Evolutionary conservation across 2,113 vertebrate genomes (phyloP), one percentile per base, ranked within the genome.

Genomic region (Tapirus terrestris): DNA sequence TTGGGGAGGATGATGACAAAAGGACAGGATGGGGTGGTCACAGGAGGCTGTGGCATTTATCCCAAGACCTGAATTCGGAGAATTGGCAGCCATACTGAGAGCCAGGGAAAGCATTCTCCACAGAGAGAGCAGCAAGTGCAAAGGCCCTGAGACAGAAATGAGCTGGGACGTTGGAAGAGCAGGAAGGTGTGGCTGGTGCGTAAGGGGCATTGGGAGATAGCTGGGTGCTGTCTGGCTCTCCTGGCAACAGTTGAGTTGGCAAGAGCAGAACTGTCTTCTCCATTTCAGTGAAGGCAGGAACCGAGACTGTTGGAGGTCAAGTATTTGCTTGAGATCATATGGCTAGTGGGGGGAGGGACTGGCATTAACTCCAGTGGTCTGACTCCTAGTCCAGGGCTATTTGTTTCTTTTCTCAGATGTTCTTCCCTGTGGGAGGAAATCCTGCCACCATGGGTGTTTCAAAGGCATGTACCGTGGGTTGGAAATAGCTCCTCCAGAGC

Each of bases 391-490:
- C 7, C 29, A 18, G 39, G 13, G 17, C 27, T 53, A 1, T n/a
- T 72, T 29, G 25, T 33, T n/a, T 51, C 77, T 94, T 61, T 23
- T 31, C 31, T 67, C 6, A 2, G 3, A 8, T 5, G 31, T 27
- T 39, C 61, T 77, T 45, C 25, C 8, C 93, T 29, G 6, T 16
- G 27, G 68, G 63, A 70, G 23, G 18, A 80, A 60, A 31, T 31
- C 31, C 31, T 43, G 10, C 29, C 39, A 2, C 51, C 9, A 1
- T 0, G 12, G 0, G 9, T 10, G 11, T 67, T 43, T 70, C 36
- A 14, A 48, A 84, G 45, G 21, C 48, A 20, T 0, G 0, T 2
- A 1, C 25, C 36, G 0, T 9, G 51, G 29, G 17, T 5, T 25
- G 3, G 29, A 56, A 51, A 27, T 56, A 56, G 5, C 39, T 25